Conservation (phyloP, 2,888 invertebrate species). For the Metacarcinus magister region DNA sequence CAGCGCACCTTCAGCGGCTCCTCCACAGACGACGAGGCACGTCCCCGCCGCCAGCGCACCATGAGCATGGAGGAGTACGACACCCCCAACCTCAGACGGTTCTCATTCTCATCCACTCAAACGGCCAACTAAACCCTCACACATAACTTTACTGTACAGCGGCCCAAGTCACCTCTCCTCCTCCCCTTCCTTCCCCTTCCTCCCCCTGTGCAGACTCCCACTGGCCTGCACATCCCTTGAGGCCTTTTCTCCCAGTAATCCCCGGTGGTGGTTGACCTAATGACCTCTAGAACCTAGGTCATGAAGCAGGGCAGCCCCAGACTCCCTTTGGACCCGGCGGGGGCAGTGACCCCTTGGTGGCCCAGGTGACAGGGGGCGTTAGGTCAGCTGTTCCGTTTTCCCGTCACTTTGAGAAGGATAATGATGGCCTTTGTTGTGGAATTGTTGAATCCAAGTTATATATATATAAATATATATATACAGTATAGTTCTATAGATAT, state of each 20-base stretch:
- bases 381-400: conserved; percentile 4
- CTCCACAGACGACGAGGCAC: conserved; percentile 85
- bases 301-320: neutral
- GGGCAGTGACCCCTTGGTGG: neutral
- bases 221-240: neutral
- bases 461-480: conserved; percentile 15
- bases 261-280: conserved; percentile 13
- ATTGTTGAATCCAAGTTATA: conserved; percentile 61
- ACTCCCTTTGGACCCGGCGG: neutral
- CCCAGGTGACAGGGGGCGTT: neutral
- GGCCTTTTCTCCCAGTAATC: neutral
- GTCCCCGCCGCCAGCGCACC: conserved; percentile 86
- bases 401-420: neutral
- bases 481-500: neutral
- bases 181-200: neutral
- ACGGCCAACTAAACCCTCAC: conserved; percentile 77
- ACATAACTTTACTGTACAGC: neutral
- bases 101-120: conserved; percentile 87
- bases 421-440: conserved; percentile 50
- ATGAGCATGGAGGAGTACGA: conserved; percentile 94
- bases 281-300: neutral
- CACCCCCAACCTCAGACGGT: conserved; percentile 90
- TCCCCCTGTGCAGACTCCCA: neutral
- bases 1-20: conserved; percentile 88
- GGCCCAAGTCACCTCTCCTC: neutral